phyloP scores from a whole-genome alignment of 2,888 invertebrate genomes.

The Agrochola lychnidis region DNA sequence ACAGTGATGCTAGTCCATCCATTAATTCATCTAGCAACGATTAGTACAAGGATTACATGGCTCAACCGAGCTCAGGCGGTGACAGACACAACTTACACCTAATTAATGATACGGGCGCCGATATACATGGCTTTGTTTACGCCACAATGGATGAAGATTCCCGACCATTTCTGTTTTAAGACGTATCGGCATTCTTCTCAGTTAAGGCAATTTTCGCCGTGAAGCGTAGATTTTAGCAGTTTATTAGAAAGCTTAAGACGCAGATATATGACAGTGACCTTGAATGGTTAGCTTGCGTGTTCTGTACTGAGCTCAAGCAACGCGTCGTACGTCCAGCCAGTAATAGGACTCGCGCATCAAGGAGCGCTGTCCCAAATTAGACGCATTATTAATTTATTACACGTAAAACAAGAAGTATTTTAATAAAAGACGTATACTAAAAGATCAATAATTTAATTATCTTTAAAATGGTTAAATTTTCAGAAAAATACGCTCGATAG shows the following conservation, averaged over 20 bases:
- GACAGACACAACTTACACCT: slow-evolving; percentile 33
- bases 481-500: too few species aligned
- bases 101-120: slow-evolving; percentile 43
- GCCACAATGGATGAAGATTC: slow-evolving; percentile 22
- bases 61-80: slow-evolving; percentile 36
- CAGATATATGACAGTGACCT: too few species aligned
- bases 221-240: background rate
- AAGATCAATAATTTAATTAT: too few species aligned
- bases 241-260: slow-evolving; percentile 6
- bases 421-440: too few species aligned
- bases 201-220: background rate
- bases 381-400: too few species aligned
- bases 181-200: background rate
- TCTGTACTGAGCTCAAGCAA: too few species aligned
- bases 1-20: slow-evolving; percentile 13
- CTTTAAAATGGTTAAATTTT: too few species aligned
- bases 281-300: too few species aligned
- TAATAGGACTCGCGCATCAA: too few species aligned
- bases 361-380: too few species aligned
- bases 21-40: slow-evolving; percentile 39
- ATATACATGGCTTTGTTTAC: slow-evolving; percentile 40
- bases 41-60: slow-evolving; percentile 42
- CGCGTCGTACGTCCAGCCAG: too few species aligned
- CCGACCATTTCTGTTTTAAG: slow-evolving; percentile 6
- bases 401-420: too few species aligned